These are phyloP conservation scores for Acipenser ruthenus DNA, from an alignment of 2,797 vertebrate species.

Conservation along the genomic window DNA sequence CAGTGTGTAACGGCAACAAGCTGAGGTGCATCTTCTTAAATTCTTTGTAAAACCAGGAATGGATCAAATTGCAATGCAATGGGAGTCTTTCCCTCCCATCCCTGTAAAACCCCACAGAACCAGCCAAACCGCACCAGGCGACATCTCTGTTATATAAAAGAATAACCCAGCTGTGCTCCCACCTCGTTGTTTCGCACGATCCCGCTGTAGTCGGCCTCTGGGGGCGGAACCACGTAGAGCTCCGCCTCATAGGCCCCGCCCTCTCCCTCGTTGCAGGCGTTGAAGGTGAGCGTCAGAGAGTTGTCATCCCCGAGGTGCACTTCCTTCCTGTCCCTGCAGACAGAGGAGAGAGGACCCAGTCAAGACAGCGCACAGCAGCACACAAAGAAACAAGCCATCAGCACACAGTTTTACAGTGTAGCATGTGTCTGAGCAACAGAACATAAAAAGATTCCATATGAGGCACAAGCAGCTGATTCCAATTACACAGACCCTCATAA, in stretches of 20 bases:
- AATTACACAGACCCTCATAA: slow-evolving; percentile 49
- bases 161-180: slow-evolving; percentile 23
- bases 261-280: slow-evolving; percentile 76
- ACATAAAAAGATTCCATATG: slow-evolving; percentile 51
- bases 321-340: slow-evolving; percentile 64
- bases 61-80: too few relatives aligned
- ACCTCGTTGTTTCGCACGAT: slow-evolving; percentile 81
- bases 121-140: too few relatives aligned
- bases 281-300: slow-evolving; percentile 72
- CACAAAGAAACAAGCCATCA: neutral
- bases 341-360: neutral
- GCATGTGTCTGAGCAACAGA: neutral
- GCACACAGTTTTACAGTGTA: slow-evolving; percentile 14
- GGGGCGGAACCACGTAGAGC: slow-evolving; percentile 76
- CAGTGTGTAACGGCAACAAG: too few relatives aligned
- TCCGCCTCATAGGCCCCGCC: slow-evolving; percentile 88
- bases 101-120: too few relatives aligned
- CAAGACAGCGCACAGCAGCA: neutral
- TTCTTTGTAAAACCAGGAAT: too few relatives aligned
- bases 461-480: slow-evolving; percentile 57
- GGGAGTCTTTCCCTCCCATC: too few relatives aligned
- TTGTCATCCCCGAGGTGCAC: slow-evolving; percentile 83
- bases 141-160: too few relatives aligned
- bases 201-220: slow-evolving; percentile 80
- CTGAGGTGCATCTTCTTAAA: too few relatives aligned